phyloP scores from a whole-genome alignment of 2,797 vertebrate genomes.

The Trachurus trachurus region DNA sequence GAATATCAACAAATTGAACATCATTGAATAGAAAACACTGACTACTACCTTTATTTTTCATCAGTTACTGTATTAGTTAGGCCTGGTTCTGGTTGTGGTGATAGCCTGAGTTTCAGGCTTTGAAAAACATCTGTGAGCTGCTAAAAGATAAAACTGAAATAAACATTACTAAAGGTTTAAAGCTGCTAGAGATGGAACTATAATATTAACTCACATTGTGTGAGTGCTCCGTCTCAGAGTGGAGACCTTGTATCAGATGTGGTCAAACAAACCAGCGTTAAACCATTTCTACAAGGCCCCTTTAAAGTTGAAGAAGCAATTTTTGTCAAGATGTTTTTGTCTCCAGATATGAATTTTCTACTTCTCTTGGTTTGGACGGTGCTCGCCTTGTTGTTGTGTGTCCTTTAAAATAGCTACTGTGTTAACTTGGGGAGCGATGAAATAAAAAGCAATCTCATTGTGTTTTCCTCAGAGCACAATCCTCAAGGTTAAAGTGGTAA shows the following conservation, averaged over 20 bases:
- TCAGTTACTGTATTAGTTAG: too few relatives aligned
- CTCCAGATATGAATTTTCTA: constrained; percentile 4
- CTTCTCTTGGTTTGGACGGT: not conserved
- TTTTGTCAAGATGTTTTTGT: constrained; percentile 36
- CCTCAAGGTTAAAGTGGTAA: constrained; percentile 56
- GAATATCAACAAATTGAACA: too few relatives aligned
- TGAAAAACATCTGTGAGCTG: not conserved
- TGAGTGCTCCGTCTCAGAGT: not conserved
- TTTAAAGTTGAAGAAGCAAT: constrained; percentile 21
- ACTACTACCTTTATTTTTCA: not conserved
- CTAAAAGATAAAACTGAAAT: not conserved
- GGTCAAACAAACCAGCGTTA: constrained; percentile 20
- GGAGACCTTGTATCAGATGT: constrained; percentile 10
- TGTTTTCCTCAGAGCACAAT: constrained; percentile 38
- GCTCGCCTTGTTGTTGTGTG: constrained; percentile 21
- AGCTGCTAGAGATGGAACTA: not conserved
- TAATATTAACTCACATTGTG: not conserved
- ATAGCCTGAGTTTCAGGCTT: not conserved
- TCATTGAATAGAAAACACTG: not conserved
- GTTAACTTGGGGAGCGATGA: constrained; percentile 27
- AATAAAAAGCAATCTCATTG: constrained; percentile 38
- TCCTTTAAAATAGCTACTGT: constrained; percentile 24
- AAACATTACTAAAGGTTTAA: not conserved
- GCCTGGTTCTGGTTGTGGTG: not conserved
- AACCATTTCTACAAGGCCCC: not conserved